Base-by-base conservation (phyloP, 2,888 invertebrate species). In the Hirudinaria manillensis region DNA sequence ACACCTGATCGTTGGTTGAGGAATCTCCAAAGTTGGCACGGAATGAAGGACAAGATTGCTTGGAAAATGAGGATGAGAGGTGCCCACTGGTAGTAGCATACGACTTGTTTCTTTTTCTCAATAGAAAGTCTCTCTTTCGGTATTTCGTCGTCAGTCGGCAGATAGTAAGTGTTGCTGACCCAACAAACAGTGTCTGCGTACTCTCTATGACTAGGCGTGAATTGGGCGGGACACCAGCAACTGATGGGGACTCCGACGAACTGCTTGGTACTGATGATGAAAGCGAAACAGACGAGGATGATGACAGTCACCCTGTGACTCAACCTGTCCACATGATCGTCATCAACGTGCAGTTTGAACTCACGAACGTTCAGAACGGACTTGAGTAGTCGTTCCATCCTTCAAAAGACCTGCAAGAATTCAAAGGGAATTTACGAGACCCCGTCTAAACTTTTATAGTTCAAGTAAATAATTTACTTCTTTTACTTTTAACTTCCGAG, bases 71-170 rank as follows among this genome's bases (percentile, higher is more conserved):
- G 79, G n/a, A 80, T 79, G 29, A 80, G 76, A 36, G 80, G 80
- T 65, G 78, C 80, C 80, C 80, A 80, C 73, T 80, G 80, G 77
- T 80, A 80, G 75, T 80, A 80, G 73, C 76, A 76, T 66, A 80
- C 77, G 74, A 77, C 75, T 53, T 67, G 73, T 32, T 76, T 72
- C 53, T 70, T 75, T 38, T 76, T 72, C 34, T 76, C 55, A 24
- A 36, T 56, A 36, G 70, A 38, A 7, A 77, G 56, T 36, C 70
- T 66, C 27, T 75, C 76, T 65, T 70, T 36, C 0, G 79, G 80
- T n/a, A 79, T 77, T 38, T 65, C 68, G 29, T 79, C 77, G 34
- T 77, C 76, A 27, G 79, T 76, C 16, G 79, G 79, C 61, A 80
- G 72, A 68, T 79, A 79, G 75, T 80, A 80, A 51, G 80, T 80